phyloP scores from a whole-genome alignment of 2,797 vertebrate genomes.

The Trachops cirrhosus region DNA sequence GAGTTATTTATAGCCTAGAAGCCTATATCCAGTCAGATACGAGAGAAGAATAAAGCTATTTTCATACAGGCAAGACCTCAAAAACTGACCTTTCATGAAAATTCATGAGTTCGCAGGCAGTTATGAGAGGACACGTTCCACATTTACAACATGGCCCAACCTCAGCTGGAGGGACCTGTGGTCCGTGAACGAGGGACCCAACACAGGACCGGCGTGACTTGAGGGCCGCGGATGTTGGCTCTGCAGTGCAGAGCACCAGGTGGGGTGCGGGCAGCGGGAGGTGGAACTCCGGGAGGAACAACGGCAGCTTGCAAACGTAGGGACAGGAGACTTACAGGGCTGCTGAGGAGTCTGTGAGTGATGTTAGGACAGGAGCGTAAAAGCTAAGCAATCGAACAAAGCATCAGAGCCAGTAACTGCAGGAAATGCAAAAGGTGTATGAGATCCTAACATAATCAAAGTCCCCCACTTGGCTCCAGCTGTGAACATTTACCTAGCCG shows the following conservation, averaged over 20 bases:
- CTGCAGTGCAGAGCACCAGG: neutral
- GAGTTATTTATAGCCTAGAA: neutral
- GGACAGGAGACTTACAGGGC: neutral
- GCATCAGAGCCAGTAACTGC: neutral
- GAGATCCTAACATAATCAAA: neutral
- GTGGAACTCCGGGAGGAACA: neutral
- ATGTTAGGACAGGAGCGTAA: neutral
- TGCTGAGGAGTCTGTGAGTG: neutral
- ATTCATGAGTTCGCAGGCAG: neutral
- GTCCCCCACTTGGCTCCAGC: neutral
- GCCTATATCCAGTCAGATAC: neutral
- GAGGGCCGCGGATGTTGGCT: accelerated
- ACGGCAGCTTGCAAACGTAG: neutral
- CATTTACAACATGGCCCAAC: neutral
- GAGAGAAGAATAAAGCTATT: slow-evolving; percentile 5
- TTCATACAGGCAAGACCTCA: neutral
- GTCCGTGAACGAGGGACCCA: neutral
- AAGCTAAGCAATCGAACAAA: neutral
- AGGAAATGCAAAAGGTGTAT: neutral
- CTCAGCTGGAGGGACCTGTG: neutral
- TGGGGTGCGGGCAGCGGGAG: no score
- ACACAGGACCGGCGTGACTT: accelerated
- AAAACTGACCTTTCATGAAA: neutral
- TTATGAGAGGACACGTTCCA: neutral
- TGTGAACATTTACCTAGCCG: neutral